Conservation (phyloP, 2,113 vertebrate genomes). For the Cinclus mexicanus region DNA sequence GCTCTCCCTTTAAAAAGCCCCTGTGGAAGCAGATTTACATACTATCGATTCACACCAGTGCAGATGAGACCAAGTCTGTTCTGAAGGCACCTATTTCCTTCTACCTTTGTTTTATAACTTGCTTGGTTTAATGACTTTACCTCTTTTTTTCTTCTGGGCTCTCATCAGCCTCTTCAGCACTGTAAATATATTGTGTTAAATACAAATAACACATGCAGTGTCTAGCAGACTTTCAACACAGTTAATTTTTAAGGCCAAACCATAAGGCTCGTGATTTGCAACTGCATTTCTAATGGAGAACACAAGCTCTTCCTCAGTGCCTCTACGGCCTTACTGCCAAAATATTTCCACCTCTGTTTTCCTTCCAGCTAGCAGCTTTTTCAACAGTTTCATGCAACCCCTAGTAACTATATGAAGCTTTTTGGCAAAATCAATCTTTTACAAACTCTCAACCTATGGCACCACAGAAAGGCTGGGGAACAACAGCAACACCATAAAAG, state of each 20-base stretch:
- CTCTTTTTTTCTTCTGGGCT: neutral
- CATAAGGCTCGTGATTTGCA: fast-evolving
- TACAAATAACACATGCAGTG: neutral
- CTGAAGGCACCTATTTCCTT: neutral
- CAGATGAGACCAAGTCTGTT: neutral
- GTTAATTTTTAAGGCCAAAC: neutral
- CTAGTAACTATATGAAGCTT: neutral
- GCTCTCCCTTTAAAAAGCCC: neutral
- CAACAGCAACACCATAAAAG: neutral
- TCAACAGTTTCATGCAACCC: neutral
- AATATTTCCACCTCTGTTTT: neutral
- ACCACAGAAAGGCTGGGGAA: neutral
- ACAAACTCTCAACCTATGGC: fast-evolving
- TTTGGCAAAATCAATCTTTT: neutral
- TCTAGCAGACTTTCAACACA: neutral
- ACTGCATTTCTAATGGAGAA: neutral
- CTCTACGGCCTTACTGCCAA: neutral
- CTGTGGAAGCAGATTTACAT: neutral
- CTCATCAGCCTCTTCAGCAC: neutral
- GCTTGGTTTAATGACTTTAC: neutral
- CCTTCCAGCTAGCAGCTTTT: neutral
- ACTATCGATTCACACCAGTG: neutral
- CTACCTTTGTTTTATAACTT: neutral
- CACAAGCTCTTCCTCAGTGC: neutral
- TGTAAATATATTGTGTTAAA: neutral